A percentile compares a stretch with the other conserved stretches of the same genome.
Evolutionary conservation across 2,888 invertebrate genomes (phyloP).

Genomic region (Helicoverpa assulta): DNA sequence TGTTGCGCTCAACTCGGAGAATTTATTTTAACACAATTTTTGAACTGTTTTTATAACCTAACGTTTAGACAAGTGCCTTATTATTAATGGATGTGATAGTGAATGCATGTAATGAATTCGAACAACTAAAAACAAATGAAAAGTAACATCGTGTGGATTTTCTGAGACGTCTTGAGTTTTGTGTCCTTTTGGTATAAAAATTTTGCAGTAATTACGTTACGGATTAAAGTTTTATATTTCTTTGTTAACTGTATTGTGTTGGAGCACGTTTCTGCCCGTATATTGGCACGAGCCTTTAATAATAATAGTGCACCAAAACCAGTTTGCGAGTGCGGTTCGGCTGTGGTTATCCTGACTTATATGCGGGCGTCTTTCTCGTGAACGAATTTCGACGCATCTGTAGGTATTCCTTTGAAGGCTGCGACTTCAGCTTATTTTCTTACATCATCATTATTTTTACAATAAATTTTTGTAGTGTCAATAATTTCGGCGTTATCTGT

Average conservation of each 20-base stretch:
- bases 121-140: slow-evolving; percentile 74
- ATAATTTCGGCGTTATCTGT: slow-evolving; percentile 47
- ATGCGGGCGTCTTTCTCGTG: slow-evolving; percentile 85
- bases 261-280: slow-evolving; percentile 82
- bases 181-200: slow-evolving; percentile 88
- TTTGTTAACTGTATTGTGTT: slow-evolving; percentile 82
- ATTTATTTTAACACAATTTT: slow-evolving; percentile 78
- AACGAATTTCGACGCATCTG: slow-evolving; percentile 77
- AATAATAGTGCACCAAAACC: slow-evolving; percentile 90
- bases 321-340: slow-evolving; percentile 87
- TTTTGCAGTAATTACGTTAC: slow-evolving; percentile 75
- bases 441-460: slow-evolving; percentile 56
- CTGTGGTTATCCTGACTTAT: slow-evolving; percentile 86
- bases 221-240: slow-evolving; percentile 74
- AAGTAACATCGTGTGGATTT: slow-evolving; percentile 81
- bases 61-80: slow-evolving; percentile 85
- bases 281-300: slow-evolving; percentile 89
- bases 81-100: slow-evolving; percentile 86
- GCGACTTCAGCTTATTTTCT: slow-evolving; percentile 60
- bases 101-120: slow-evolving; percentile 84
- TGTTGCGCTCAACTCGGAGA: slow-evolving; percentile 84
- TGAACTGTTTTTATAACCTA: slow-evolving; percentile 78
- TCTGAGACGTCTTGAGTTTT: slow-evolving; percentile 77
- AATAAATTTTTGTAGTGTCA: slow-evolving; percentile 49
- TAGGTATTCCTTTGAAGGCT: slow-evolving; percentile 65